Conservation (phyloP, 2,797 vertebrate genomes). For the Malacoctenus gilli region DNA sequence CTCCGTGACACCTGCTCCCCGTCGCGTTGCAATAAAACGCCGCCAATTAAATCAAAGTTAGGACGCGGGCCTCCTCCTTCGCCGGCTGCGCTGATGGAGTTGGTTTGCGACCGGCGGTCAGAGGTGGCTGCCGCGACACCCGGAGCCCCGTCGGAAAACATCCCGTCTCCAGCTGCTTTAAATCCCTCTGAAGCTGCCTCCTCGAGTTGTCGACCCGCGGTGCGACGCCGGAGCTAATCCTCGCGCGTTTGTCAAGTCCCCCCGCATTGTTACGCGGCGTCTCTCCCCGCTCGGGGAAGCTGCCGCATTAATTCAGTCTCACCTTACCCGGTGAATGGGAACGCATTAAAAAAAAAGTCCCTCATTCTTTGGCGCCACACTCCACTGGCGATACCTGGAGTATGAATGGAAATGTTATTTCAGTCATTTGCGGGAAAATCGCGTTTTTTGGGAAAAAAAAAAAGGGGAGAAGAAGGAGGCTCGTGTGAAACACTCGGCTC, state of each 20-base stretch:
- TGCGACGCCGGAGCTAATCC: slow-evolving; percentile 63
- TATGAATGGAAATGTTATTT: slow-evolving; percentile 62
- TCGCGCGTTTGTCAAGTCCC: slow-evolving; percentile 55
- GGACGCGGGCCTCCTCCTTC: neutral
- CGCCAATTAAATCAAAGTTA: neutral
- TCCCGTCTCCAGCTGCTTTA: slow-evolving; percentile 43
- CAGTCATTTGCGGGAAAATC: slow-evolving; percentile 50
- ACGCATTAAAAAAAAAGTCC: slow-evolving; percentile 56
- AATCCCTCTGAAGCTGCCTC: slow-evolving; percentile 58
- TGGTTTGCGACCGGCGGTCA: slow-evolving; percentile 22
- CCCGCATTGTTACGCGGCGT: slow-evolving; percentile 52
- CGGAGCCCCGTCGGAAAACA: slow-evolving; percentile 25
- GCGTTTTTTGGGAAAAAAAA: too few species aligned
- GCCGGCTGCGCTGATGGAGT: neutral
- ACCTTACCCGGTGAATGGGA: slow-evolving; percentile 57
- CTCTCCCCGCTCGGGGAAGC: slow-evolving; percentile 62
- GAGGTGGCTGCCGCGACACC: slow-evolving; percentile 17
- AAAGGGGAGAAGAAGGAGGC: slow-evolving; percentile 31
- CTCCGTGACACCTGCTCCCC: neutral
- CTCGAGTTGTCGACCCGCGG: slow-evolving; percentile 48
- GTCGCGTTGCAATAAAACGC: neutral
- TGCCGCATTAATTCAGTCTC: slow-evolving; percentile 67
- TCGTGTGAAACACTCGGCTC: slow-evolving; percentile 26
- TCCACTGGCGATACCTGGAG: slow-evolving; percentile 40
- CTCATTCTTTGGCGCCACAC: slow-evolving; percentile 52